Percentiles rank a stretch among this genome's conserved stretches.
These are phyloP conservation scores for Podarcis lilfordi DNA, from an alignment of 2,797 vertebrate species.

Conservation along the genomic window DNA sequence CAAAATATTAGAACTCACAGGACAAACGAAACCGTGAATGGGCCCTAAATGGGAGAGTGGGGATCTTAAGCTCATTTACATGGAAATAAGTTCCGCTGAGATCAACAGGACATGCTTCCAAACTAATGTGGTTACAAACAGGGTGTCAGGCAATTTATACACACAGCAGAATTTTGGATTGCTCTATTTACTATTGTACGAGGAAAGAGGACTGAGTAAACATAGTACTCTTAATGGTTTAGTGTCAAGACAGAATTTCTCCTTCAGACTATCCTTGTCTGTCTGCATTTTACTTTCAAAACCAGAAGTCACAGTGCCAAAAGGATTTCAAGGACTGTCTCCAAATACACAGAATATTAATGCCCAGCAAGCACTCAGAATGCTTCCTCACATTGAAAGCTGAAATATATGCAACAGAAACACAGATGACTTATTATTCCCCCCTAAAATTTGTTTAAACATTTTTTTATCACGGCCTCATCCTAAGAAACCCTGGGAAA, in stretches of 20 bases:
- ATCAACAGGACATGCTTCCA: neutral
- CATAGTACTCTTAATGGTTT: slow-evolving; percentile 31
- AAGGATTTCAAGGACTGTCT: slow-evolving; percentile 41
- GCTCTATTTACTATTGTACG: slow-evolving; percentile 33
- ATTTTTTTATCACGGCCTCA: neutral
- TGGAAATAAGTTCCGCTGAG: neutral
- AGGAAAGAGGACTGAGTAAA: slow-evolving; percentile 39
- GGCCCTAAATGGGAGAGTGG: neutral
- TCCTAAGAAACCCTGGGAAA: neutral
- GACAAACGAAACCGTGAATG: neutral
- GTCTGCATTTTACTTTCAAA: slow-evolving; percentile 45
- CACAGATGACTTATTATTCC: accelerated
- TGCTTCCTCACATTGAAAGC: neutral
- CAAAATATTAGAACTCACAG: too few species aligned
- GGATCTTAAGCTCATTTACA: neutral
- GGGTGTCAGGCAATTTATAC: slow-evolving; percentile 28
- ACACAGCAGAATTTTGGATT: slow-evolving; percentile 47
- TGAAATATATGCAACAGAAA: neutral
- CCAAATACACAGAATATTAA: neutral
- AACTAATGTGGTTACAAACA: neutral
- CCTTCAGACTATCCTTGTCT: slow-evolving; percentile 57
- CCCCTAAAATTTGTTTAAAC: neutral
- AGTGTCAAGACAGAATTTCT: slow-evolving; percentile 36
- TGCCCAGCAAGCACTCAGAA: accelerated
- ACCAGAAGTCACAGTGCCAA: slow-evolving; percentile 28